Percentiles rank a stretch among this genome's conserved stretches.
These are phyloP conservation scores for Siphamia tubifer DNA, from an alignment of 2,113 vertebrate genomes.

Conservation along the genomic window DNA sequence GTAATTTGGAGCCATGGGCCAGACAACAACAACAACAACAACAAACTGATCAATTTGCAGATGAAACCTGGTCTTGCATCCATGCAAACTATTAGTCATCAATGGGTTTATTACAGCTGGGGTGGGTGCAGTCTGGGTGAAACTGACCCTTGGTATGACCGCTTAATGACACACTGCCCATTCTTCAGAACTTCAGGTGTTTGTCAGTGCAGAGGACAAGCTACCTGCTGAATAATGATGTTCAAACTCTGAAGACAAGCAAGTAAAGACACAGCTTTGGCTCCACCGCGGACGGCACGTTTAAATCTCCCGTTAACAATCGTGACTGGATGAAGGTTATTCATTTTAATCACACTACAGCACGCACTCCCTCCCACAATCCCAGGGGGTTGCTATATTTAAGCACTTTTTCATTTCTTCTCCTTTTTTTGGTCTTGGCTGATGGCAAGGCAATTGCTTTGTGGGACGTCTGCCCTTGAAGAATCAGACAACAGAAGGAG, in stretches of 20 bases:
- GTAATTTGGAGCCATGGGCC: slow-evolving; percentile 36
- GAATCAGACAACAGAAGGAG: slow-evolving; percentile 69
- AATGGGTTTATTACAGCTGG: slow-evolving; percentile 32
- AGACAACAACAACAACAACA: slow-evolving; percentile 30
- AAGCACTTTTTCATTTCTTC: slow-evolving; percentile 73
- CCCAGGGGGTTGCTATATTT: slow-evolving; percentile 76
- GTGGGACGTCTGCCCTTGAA: slow-evolving; percentile 74
- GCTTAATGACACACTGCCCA: slow-evolving; percentile 42
- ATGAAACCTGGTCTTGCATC: slow-evolving; percentile 51
- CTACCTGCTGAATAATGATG: slow-evolving; percentile 53
- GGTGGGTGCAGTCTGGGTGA: slow-evolving; percentile 32
- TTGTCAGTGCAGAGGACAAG: slow-evolving; percentile 48
- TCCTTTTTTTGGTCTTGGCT: slow-evolving; percentile 62
- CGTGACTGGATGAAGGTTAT: slow-evolving; percentile 72
- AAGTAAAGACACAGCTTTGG: slow-evolving; percentile 3
- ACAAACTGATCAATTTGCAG: slow-evolving; percentile 48
- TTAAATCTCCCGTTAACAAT: slow-evolving; percentile 51
- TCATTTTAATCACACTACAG: slow-evolving; percentile 75
- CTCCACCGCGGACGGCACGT: slow-evolving; percentile 19
- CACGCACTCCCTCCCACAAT: slow-evolving; percentile 56
- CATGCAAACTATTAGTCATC: slow-evolving; percentile 58
- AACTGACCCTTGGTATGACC: slow-evolving; percentile 38
- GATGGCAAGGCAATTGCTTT: slow-evolving; percentile 67
- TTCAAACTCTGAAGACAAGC: slow-evolving; percentile 24
- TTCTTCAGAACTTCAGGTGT: slow-evolving; percentile 51